Percentiles rank a stretch among this genome's conserved stretches.
These are phyloP conservation scores for Epistrophella euchroma DNA, from an alignment of 2,888 invertebrate species.

Conservation along the genomic window DNA sequence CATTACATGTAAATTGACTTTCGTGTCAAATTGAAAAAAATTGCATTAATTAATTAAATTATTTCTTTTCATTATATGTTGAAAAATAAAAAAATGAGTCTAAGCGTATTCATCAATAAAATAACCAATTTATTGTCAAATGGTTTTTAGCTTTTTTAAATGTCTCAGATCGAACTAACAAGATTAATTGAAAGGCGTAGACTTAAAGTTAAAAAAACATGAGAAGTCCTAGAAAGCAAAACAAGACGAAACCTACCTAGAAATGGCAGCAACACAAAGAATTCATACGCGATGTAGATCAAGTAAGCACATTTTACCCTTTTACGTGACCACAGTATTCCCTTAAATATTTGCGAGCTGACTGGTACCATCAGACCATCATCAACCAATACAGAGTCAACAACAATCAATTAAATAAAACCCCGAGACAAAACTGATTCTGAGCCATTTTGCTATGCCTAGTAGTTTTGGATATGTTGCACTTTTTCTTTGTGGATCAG, in stretches of 20 bases:
- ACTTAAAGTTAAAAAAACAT: background rate
- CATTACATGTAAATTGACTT: too few species aligned
- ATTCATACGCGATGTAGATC: background rate
- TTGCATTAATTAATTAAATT: too few species aligned
- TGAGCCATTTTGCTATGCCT: conserved; percentile 1
- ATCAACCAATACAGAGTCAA: conserved; percentile 12
- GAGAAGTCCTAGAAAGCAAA: conserved; percentile 6
- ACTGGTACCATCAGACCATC: conserved; percentile 33
- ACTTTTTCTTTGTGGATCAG: too few species aligned
- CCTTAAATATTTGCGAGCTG: conserved; percentile 36
- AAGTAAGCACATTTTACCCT: conserved; percentile 24
- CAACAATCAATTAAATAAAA: conserved; percentile 35
- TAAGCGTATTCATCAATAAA: conserved; percentile 1
- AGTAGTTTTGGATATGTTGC: too few species aligned
- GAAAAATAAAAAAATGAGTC: too few species aligned
- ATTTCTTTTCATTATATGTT: too few species aligned
- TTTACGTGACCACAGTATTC: conserved; percentile 53
- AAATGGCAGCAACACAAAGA: background rate
- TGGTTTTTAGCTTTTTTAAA: background rate
- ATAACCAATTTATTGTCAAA: too few species aligned
- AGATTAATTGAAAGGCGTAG: conserved; percentile 21
- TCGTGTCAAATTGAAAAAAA: too few species aligned
- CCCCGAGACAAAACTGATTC: background rate
- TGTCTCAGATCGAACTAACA: background rate
- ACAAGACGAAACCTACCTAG: background rate